These are phyloP conservation scores for Ptiloglossa arizonensis DNA, from an alignment of 1,140 invertebrate species.

Conservation along the genomic window DNA sequence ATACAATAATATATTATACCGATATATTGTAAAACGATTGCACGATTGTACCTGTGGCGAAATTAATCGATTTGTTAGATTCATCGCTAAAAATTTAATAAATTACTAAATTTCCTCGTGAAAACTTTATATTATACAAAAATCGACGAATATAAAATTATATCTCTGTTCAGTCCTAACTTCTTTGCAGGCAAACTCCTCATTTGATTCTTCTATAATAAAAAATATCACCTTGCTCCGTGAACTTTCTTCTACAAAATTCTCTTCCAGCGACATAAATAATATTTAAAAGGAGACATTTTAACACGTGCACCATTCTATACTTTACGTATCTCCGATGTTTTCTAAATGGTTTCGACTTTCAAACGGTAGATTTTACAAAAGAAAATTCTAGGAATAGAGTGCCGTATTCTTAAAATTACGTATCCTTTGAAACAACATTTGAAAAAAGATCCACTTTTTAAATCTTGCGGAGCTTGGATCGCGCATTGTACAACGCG, in stretches of 20 bases:
- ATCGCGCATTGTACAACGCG: too few relatives aligned
- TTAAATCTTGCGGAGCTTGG: neutral
- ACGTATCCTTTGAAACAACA: too few relatives aligned
- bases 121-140: neutral
- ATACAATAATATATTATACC: too few relatives aligned
- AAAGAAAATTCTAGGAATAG: neutral
- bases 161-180: neutral
- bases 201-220: too few relatives aligned
- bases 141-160: neutral
- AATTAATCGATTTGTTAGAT: too few relatives aligned
- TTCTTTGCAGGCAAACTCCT: too few relatives aligned
- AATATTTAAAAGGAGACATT: neutral
- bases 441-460: neutral
- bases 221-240: neutral
- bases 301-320: neutral
- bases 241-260: neutral
- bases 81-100: neutral
- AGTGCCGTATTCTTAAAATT: neutral
- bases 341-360: neutral
- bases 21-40: neutral
- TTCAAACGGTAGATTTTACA: neutral
- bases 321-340: too few relatives aligned
- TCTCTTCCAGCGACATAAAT: neutral
- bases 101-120: neutral
- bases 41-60: too few relatives aligned